Base-by-base conservation (phyloP, 30 jellyfish, hydroid and myxozoan species). In the Aurelia sp. region DNA sequence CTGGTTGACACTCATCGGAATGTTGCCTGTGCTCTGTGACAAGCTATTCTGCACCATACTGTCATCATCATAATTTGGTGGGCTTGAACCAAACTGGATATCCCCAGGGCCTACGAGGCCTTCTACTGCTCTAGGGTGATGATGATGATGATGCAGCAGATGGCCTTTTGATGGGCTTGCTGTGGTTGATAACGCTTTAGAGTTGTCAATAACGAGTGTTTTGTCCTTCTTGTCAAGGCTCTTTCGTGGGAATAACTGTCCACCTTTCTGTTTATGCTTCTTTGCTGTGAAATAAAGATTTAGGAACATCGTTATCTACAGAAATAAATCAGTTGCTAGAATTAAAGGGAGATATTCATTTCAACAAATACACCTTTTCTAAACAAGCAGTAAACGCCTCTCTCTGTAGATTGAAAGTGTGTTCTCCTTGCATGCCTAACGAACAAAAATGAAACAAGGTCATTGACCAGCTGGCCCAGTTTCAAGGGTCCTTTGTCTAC, bases 31-130 rank as follows among this genome's bases (percentile, higher is more conserved):
- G 66, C 93, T 72, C 68, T 72, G 88, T 30, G 86, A 71, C 76
- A 72, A 77, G 51, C 75, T 74, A 51, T 48, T 73, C 68, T 72
- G 82, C 59, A 47, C 4, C 76, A 74, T 58, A 33, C 67, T 80
- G 8, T 86, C 93, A 19, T 38, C 89, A 17, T 35, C 91, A 51
- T 81, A 64, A 53, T 80, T 51, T 20, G 98, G 98, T 5, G 93
- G 91, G 70, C 92, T 82, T 19, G 91, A 78, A 58, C 92, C 96
- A 66, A 84, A 88, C 69, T 85, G 87, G 51, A 82, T 75, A 63
- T 94, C 98, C 13, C 97, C 98, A 6, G 98, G 98, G 8, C 98
- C 98, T 20, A 94, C 98, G 13, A 88, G 76, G n/a, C 98, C 98
- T 52, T 94, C 98, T 44, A 94, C 97, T n/a, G 84, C 76, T 65